Conservation (phyloP, 2,888 invertebrate genomes). For the Abscondita cerata region DNA sequence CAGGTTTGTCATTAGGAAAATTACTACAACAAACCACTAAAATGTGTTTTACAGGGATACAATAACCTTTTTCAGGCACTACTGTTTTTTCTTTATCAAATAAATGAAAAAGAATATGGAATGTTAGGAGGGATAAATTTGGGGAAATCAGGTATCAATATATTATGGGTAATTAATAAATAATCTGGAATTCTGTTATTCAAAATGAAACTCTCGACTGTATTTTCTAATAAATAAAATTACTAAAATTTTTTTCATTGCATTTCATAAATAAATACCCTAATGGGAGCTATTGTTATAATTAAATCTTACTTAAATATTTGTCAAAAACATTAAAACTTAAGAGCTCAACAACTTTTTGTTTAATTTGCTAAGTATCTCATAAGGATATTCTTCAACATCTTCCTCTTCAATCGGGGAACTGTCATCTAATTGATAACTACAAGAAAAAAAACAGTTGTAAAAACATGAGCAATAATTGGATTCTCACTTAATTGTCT, state of each 20-base stretch:
- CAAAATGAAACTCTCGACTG: too few species aligned
- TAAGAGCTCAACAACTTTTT: conserved; percentile 46
- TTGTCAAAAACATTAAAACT: not conserved
- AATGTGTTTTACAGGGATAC: conserved; percentile 68
- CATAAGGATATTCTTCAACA: conserved; percentile 64
- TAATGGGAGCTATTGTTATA: too few species aligned
- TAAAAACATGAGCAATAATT: too few species aligned
- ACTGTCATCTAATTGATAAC: conserved; percentile 71
- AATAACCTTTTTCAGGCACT: conserved; percentile 90
- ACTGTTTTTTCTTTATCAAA: conserved; percentile 79
- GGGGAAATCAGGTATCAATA: conserved; percentile 82
- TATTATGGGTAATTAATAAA: conserved; percentile 77
- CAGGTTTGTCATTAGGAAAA: conserved; percentile 59
- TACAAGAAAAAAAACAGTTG: conserved; percentile 52
- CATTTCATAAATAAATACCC: too few species aligned
- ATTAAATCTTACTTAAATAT: too few species aligned
- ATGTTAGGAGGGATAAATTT: conserved; percentile 80
- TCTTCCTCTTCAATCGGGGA: conserved; percentile 67
- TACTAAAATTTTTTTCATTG: too few species aligned
- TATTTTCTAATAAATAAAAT: too few species aligned
- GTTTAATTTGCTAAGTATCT: conserved; percentile 67
- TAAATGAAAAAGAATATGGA: conserved; percentile 75
- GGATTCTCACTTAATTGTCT: conserved; percentile 72
- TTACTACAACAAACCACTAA: not conserved
- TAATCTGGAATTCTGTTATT: too few species aligned